These are phyloP conservation scores for Cosmia trapezina DNA, from an alignment of 2,888 invertebrate species.

Conservation along the genomic window DNA sequence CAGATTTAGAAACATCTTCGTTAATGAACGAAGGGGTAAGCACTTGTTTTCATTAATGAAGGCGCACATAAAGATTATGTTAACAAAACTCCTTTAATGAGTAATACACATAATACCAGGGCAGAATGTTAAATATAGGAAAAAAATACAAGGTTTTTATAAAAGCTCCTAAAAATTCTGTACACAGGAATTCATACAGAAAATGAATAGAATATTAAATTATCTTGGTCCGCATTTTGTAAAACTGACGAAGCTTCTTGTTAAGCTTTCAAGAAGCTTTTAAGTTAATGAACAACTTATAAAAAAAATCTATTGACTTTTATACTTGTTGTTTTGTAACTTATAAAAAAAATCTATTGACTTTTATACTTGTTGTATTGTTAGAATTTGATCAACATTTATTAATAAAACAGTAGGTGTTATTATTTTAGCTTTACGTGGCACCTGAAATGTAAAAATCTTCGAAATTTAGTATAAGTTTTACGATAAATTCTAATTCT, in stretches of 20 bases:
- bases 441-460: not conserved
- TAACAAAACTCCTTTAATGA: slow-evolving; percentile 51
- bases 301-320: slow-evolving; percentile 86
- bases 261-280: slow-evolving; percentile 89
- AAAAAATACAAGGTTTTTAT: slow-evolving; percentile 73
- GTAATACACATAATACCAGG: slow-evolving; percentile 64
- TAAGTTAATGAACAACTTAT: slow-evolving; percentile 89
- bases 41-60: slow-evolving; percentile 2
- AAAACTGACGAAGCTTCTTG: slow-evolving; percentile 89
- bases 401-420: slow-evolving; percentile 11
- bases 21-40: slow-evolving; percentile 9
- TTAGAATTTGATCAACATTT: slow-evolving; percentile 65
- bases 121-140: slow-evolving; percentile 63
- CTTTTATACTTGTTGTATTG: slow-evolving; percentile 77
- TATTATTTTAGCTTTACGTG: slow-evolving; percentile 5
- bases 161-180: slow-evolving; percentile 81
- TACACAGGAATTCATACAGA: slow-evolving; percentile 87
- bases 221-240: slow-evolving; percentile 87
- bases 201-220: slow-evolving; percentile 90
- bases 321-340: slow-evolving; percentile 77
- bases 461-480: not conserved
- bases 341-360: slow-evolving; percentile 87
- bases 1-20: slow-evolving; percentile 7
- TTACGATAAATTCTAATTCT: not conserved
- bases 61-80: slow-evolving; percentile 17